phyloP scores from a whole-genome alignment of 2,113 vertebrate genomes.

The Plestiodon gilberti region DNA sequence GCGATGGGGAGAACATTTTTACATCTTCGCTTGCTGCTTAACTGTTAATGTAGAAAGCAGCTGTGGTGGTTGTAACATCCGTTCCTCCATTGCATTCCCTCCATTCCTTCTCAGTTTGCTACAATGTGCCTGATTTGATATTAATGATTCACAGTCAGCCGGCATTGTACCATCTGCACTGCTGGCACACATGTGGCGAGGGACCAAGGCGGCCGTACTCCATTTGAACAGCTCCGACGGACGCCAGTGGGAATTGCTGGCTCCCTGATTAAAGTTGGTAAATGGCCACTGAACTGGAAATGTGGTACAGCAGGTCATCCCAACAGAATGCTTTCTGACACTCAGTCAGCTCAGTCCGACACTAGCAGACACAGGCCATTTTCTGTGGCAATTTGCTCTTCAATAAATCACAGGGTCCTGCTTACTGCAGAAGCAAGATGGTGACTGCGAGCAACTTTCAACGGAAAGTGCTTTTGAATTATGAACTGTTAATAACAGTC shows the following conservation, averaged over 20 bases:
- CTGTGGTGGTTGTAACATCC: neutral
- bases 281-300: conserved; percentile 11
- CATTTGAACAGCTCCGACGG: neutral
- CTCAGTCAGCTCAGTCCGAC: neutral
- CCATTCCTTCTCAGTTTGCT: neutral
- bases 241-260: neutral
- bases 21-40: neutral
- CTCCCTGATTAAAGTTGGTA: conserved; percentile 5
- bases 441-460: neutral
- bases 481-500: conserved; percentile 1
- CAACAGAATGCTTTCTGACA: neutral
- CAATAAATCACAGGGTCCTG: conserved; percentile 12
- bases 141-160: conserved; percentile 24
- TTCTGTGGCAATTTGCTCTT: neutral
- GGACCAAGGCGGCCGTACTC: neutral
- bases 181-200: neutral
- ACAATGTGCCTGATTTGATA: conserved; percentile 11
- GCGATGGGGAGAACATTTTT: neutral
- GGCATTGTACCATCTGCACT: neutral
- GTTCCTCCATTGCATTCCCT: neutral
- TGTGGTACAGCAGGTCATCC: neutral
- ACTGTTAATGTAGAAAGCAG: neutral
- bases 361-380: neutral
- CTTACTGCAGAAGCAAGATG: neutral
- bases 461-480: conserved; percentile 10